Base-by-base conservation (phyloP, 2,113 vertebrate species). In the Montifringilla adamsi region DNA sequence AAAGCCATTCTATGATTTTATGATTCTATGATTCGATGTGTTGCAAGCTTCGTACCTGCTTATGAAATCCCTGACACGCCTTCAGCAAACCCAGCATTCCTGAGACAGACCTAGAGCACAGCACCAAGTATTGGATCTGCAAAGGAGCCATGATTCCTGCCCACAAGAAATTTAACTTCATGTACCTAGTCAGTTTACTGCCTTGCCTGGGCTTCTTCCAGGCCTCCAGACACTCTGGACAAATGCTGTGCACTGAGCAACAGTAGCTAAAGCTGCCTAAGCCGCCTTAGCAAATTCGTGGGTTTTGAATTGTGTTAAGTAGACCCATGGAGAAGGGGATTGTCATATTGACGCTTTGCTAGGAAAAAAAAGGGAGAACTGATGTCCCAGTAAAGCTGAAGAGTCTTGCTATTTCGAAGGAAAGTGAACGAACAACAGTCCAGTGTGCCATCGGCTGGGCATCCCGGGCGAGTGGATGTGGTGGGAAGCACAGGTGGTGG, bases 381-480 rank as follows among this genome's bases (percentile, higher is more conserved):
- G 2, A 13, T 3, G 27, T 22, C 27, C 13, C 31, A 11, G 52
- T 9, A 37, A 66, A 62, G 56, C 31, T 2, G 2, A 35, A 49
- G 33, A 37, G 26, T 18, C 4, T 4, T 15, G 15, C 0, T 28
- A 27, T 28, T 68, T 46, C 26, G 13, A 4, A 22, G 12, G 26
- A 5, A 30, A 14, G 10, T 2, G 10, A 39, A 39, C 2, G 11
- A 35, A 21, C 0, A 7, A 10, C 31, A 41, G 14, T 10, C 5
- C 0, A 4, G 3, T 8, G 7, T 1, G 13, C 41, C 22, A 26
- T 1, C 12, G 28, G 14, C 30, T 1, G 10, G 39, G 53, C 39
- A 49, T 13, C 47, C 20, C 4, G 0, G 23, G 23, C 0, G 8
- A 55, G 28, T 2, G 6, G 26, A 17, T 4, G 6, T 1, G 49